Evolutionary conservation across 2,113 vertebrate species (phyloP), one percentile per base, ranked within the genome.

Genomic region (Probosciger aterrimus): DNA sequence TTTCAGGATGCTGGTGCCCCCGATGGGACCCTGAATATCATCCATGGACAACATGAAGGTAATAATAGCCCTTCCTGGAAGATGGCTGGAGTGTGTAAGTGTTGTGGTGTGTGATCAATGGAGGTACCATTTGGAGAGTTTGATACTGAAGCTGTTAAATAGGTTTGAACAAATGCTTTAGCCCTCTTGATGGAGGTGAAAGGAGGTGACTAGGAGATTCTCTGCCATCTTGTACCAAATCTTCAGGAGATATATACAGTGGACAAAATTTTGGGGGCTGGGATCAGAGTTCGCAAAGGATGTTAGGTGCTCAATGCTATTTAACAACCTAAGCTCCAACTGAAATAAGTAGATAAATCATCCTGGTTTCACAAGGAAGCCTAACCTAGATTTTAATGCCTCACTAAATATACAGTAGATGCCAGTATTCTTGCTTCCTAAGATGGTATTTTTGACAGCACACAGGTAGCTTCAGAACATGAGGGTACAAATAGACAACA

Each of bases 21-120:
- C 0, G 99, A 99, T 35, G 99, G 99, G 64, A 98, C 99, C 4
- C 94, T 99, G 74, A 99, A 99, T 94, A 96, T 99, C 95, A 99
- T 99, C 91, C 99, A 99, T 10, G 99, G 99, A 73, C 99, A 99
- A 44, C 99, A 99, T 16, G 98, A 98, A 77, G 99, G 99, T 99
- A 97, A 96, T 73, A 57, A 24, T 23, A 53, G 18, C 6, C 22
- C 30, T 37, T 63, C 60, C 27, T 52, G 47, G 28, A n/a, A 90
- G 79, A 11, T 67, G 64, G 31, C 11, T 88, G 78, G 22, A 73
- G 28, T 60, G 24, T 68, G 2, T 22, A 23, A 39, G 11, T 41
- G 35, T 41, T 68, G 65, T 74, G 57, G 5, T 62, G 4, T 81
- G 14, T 41, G 47, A 57, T 91, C 74, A 70, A 27, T 27, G 75